A percentile compares a stretch with the other conserved stretches of the same genome.
These are phyloP conservation scores for Solen grandis DNA, from an alignment of 1,140 invertebrate species.

Conservation along the genomic window DNA sequence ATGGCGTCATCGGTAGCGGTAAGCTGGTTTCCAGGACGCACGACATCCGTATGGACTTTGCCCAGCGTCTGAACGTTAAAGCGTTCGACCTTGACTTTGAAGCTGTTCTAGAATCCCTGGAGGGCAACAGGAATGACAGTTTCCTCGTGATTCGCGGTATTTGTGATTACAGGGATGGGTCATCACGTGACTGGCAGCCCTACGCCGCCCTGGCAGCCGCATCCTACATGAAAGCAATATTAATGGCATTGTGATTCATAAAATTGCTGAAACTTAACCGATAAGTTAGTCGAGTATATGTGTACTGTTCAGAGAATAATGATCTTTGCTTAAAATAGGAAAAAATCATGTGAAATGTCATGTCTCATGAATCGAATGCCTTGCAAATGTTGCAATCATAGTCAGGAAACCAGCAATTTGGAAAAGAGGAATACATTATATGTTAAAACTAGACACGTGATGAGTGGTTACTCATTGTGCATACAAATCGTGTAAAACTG, in stretches of 20 bases:
- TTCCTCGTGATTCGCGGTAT: constrained; percentile 90
- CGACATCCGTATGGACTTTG: constrained; percentile 71
- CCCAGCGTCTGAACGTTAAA: constrained; percentile 87
- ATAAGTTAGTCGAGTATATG: too few species aligned
- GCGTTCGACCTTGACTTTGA: constrained; percentile 98
- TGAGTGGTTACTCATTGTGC: too few species aligned
- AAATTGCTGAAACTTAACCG: not conserved
- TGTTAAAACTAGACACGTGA: too few species aligned
- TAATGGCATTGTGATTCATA: constrained; percentile 80
- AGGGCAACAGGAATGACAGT: constrained; percentile 95
- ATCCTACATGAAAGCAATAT: constrained; percentile 94
- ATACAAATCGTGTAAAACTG: too few species aligned
- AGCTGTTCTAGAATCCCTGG: constrained; percentile 85
- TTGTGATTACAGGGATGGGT: constrained; percentile 97
- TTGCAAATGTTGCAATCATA: too few species aligned
- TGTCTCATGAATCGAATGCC: too few species aligned
- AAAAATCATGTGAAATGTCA: too few species aligned
- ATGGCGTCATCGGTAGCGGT: constrained; percentile 92
- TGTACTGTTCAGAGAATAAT: too few species aligned
- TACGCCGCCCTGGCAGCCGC: constrained; percentile 95
- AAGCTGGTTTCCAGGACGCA: constrained; percentile 86
- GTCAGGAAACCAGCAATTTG: too few species aligned
- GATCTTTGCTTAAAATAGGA: too few species aligned
- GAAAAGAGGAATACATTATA: too few species aligned
- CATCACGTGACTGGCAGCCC: constrained; percentile 96